phyloP scores from a whole-genome alignment of 2,797 vertebrate genomes.

The Silurus aristotelis region DNA sequence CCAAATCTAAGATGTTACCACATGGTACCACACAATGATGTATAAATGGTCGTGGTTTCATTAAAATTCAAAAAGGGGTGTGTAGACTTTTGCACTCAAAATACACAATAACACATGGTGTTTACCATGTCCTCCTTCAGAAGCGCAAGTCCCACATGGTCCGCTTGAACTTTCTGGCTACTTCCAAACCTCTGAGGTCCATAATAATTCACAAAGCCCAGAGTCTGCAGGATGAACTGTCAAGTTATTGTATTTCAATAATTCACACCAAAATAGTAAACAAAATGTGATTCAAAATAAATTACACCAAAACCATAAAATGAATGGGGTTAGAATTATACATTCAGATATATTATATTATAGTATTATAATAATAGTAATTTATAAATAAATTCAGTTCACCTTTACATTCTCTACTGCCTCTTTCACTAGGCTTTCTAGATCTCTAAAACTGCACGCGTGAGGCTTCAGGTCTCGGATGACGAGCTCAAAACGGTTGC shows the following conservation, averaged over 20 bases:
- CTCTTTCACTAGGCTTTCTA: conserved; percentile 79
- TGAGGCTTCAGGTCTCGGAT: conserved; percentile 79
- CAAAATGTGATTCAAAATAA: not conserved
- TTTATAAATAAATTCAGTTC: conserved; percentile 32
- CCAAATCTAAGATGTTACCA: not conserved
- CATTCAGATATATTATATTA: no score
- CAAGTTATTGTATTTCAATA: not conserved
- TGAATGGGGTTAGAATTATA: not conserved
- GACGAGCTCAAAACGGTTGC: conserved; percentile 91
- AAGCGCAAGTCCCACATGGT: conserved; percentile 88
- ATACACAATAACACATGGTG: not conserved
- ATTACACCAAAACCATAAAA: not conserved
- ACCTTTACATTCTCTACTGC: conserved; percentile 87
- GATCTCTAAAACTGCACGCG: conserved; percentile 58
- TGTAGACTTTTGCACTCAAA: not conserved
- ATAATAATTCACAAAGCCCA: conserved; percentile 94
- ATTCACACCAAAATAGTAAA: not conserved
- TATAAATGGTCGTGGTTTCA: not conserved
- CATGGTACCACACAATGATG: no score
- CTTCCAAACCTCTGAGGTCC: conserved; percentile 93
- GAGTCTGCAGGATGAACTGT: conserved; percentile 67
- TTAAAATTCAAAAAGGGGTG: not conserved
- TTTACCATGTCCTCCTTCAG: conserved; percentile 89
- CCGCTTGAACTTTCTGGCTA: conserved; percentile 82
- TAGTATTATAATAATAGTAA: not conserved